phyloP scores from a whole-genome alignment of 2,113 vertebrate genomes.

The Dipodomys stephensi region DNA sequence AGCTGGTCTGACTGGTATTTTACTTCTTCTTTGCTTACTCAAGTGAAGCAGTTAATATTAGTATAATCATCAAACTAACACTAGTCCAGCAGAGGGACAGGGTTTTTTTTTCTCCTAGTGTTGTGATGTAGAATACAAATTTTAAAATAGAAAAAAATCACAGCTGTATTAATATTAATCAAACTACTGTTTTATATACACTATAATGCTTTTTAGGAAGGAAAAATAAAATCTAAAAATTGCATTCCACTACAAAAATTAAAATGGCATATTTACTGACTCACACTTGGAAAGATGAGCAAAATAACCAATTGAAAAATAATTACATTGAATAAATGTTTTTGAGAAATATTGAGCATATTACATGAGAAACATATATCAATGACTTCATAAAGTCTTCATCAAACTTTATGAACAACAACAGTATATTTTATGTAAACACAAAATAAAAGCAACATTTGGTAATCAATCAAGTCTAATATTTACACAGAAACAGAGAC shows the following conservation, averaged over 20 bases:
- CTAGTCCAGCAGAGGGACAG: constrained; percentile 86
- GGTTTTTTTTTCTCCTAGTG: constrained; percentile 78
- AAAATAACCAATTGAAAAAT: constrained; percentile 32
- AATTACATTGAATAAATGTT: not conserved
- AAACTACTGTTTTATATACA: constrained; percentile 67
- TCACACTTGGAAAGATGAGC: not conserved
- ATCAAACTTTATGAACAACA: not conserved
- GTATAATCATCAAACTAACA: constrained; percentile 92
- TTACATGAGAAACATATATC: too few species aligned
- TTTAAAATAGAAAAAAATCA: constrained; percentile 78
- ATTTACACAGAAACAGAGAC: not conserved
- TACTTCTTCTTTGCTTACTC: constrained; percentile 91
- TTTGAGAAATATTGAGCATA: not conserved
- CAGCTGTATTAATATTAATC: constrained; percentile 76
- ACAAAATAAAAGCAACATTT: not conserved
- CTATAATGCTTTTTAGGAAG: not conserved
- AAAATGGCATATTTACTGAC: not conserved
- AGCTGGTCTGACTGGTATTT: constrained; percentile 92
- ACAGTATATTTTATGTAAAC: not conserved
- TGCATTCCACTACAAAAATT: not conserved
- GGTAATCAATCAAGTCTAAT: constrained; percentile 8
- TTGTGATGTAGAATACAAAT: constrained; percentile 84
- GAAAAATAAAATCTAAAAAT: constrained; percentile 3
- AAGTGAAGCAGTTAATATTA: constrained; percentile 92
- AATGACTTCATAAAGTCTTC: not conserved